These are phyloP conservation scores for Oxyruncus cristatus DNA, from an alignment of 2,113 vertebrate genomes.

Conservation along the genomic window DNA sequence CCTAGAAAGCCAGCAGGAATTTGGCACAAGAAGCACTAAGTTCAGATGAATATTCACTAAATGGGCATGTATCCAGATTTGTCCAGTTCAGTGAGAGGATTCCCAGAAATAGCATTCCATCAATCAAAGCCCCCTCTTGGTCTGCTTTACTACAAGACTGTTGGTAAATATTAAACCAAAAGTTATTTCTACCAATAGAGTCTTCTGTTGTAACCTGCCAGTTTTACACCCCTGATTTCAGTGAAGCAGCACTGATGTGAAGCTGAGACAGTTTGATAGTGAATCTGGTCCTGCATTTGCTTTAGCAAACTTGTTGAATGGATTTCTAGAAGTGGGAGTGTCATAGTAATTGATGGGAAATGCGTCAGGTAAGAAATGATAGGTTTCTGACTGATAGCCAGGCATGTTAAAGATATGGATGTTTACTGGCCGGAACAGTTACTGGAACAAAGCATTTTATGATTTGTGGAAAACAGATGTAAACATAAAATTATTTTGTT, in stretches of 20 bases:
- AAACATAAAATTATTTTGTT: not conserved
- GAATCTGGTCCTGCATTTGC: not conserved
- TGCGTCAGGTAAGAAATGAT: constrained; percentile 17
- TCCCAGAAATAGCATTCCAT: not conserved
- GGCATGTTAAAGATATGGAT: not conserved
- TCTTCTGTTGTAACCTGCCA: not conserved
- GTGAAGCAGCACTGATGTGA: not conserved
- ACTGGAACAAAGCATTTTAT: not conserved
- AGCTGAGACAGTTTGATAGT: not conserved
- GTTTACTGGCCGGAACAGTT: not conserved
- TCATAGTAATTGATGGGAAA: constrained; percentile 31
- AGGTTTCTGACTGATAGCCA: constrained; percentile 28
- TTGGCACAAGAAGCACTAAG: not conserved
- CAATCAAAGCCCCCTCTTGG: not conserved
- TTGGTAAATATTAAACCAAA: not conserved
- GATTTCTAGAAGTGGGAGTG: not conserved
- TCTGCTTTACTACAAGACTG: not conserved
- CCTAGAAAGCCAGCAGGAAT: not conserved
- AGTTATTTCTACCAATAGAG: not conserved
- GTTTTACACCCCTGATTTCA: not conserved
- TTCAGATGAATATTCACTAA: not conserved
- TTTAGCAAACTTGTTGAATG: not conserved
- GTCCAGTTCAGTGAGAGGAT: not conserved
- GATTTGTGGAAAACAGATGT: constrained; percentile 24
- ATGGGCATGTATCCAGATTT: not conserved